Evolutionary conservation across 1,140 invertebrate species (phyloP), one percentile per base, ranked within the genome.

Genomic region (Apolygus lucorum): DNA sequence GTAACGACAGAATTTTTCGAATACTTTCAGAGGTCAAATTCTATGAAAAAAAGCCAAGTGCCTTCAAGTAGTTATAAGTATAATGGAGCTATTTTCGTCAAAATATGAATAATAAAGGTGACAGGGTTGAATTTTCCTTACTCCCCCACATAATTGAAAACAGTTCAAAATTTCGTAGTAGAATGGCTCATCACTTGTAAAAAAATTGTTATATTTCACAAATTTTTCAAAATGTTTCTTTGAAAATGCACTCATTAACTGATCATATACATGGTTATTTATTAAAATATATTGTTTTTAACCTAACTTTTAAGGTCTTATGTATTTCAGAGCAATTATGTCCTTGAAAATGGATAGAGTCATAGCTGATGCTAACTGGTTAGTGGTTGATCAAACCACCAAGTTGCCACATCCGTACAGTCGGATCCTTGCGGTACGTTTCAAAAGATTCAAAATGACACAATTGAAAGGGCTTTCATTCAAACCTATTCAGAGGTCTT

Each of bases 361-460:
- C n/a, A 66, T 66, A 29, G 27, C 64, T 66, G 64, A 66, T 42
- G 64, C 64, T 2, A 66, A 66, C 64, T 66, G 64, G 64, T 66
- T 66, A 26, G 28, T 66, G 11, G 64, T 66, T 34, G 64, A 66
- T 8, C 27, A 66, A n/a, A 28, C 29, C 1, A 66, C 64, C 28
- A 66, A 34, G 27, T 29, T 66, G 28, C 27, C 13, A 21, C 64
- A 66, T 66, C 64, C 64, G 1, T 66, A 66, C 28, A 66, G 54
- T 24, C 54, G 54, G 13, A 14, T 59, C 2, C 11, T 59, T 4
- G 11, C 22, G 54, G 54, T 59, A 11, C 22, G 54, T 59, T 17
- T 59, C 11, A 13, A 11, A 11, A 24, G 2, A 59, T 59, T 8
- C 8, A 49, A 11, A 11, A 49, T 17, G 8, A 17, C 34, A 49